Percentiles rank a stretch among this genome's conserved stretches.
These are phyloP conservation scores for Diarsia mendica DNA, from an alignment of 2,888 invertebrate species.

Conservation along the genomic window DNA sequence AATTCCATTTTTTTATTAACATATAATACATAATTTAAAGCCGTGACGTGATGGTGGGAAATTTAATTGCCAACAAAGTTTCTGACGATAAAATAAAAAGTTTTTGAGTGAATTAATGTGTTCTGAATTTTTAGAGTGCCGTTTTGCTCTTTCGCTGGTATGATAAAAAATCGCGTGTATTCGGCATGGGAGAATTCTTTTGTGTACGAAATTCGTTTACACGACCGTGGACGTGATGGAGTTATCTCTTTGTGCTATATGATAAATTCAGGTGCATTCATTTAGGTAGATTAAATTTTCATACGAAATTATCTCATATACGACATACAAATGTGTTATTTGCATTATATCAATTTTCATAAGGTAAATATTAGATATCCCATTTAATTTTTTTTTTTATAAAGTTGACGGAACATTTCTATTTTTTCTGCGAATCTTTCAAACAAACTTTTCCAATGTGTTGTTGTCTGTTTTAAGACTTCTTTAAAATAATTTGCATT, in stretches of 20 bases:
- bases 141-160: slow-evolving; percentile 19
- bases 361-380: neutral
- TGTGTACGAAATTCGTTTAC: slow-evolving; percentile 24
- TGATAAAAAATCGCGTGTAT: slow-evolving; percentile 27
- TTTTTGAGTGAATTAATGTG: slow-evolving; percentile 32
- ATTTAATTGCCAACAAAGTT: slow-evolving; percentile 51
- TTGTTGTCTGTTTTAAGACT: slow-evolving; percentile 1
- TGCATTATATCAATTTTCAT: neutral
- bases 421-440: slow-evolving; percentile 2
- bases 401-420: slow-evolving; percentile 4
- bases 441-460: neutral
- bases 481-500: slow-evolving; percentile 9
- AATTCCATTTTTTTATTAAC: slow-evolving; percentile 50
- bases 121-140: slow-evolving; percentile 32
- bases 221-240: slow-evolving; percentile 25
- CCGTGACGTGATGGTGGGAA: slow-evolving; percentile 25
- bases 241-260: slow-evolving; percentile 21
- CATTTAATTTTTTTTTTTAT: neutral
- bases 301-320: neutral
- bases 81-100: slow-evolving; percentile 28
- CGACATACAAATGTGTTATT: neutral
- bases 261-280: slow-evolving; percentile 9
- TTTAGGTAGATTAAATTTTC: neutral
- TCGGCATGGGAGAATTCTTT: slow-evolving; percentile 5
- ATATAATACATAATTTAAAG: slow-evolving; percentile 41